phyloP scores from a whole-genome alignment of 2,797 vertebrate species.

The Anolis apletophallus region DNA sequence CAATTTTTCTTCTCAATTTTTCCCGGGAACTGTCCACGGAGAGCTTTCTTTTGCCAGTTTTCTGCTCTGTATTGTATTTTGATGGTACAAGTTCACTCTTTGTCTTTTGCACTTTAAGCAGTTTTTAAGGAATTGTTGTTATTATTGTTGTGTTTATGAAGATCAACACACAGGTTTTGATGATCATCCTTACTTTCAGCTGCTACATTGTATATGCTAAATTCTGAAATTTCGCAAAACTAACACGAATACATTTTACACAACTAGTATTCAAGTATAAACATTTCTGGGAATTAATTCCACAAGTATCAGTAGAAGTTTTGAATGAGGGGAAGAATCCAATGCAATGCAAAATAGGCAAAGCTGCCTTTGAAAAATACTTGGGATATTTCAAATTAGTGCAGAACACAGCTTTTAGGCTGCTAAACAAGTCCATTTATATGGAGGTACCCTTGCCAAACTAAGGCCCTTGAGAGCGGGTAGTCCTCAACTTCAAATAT shows the following conservation, averaged over 20 bases:
- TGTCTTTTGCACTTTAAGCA: no score
- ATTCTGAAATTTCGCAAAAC: no score
- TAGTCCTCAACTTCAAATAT: no score
- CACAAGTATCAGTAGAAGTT: background rate
- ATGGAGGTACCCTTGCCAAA: background rate
- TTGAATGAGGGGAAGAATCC: background rate
- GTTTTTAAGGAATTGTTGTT: no score
- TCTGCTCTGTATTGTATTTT: no score
- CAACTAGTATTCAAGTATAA: background rate
- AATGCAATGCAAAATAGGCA: background rate
- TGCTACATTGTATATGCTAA: background rate
- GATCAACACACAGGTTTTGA: background rate
- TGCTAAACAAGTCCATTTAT: background rate
- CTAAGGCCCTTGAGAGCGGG: no score
- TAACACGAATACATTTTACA: background rate
- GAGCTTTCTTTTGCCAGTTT: no score
- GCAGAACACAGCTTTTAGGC: background rate
- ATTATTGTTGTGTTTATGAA: no score
- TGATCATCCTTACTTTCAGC: background rate
- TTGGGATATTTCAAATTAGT: background rate
- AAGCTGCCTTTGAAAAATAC: background rate
- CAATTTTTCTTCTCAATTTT: no score
- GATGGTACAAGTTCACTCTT: no score
- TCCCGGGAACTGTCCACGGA: no score
- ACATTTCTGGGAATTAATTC: background rate